phyloP scores from a whole-genome alignment of 2,888 invertebrate species.

The Lysandra coridon region DNA sequence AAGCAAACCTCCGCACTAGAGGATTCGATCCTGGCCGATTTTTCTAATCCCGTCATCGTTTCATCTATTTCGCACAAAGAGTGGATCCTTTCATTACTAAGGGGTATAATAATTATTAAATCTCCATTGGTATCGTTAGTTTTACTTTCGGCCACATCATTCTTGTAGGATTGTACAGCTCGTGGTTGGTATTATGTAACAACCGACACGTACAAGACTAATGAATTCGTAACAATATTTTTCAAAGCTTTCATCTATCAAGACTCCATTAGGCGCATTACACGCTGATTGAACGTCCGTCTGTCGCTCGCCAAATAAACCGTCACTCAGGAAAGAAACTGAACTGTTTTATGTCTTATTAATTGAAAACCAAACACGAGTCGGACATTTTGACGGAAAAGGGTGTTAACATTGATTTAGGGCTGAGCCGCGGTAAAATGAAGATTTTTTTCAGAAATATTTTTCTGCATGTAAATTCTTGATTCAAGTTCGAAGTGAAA shows the following conservation, averaged over 20 bases:
- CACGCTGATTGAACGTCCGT: constrained; percentile 38
- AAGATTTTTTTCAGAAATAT: background rate
- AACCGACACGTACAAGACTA: background rate
- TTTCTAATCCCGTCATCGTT: too few species aligned
- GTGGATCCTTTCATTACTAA: too few species aligned
- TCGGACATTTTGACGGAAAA: constrained; percentile 9
- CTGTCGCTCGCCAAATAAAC: constrained; percentile 36
- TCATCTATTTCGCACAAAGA: too few species aligned
- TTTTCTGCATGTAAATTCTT: background rate
- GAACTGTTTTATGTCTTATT: constrained; percentile 26
- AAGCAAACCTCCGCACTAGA: too few species aligned
- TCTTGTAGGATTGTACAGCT: background rate
- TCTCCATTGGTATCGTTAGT: too few species aligned
- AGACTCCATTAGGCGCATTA: constrained; percentile 40
- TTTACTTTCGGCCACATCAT: background rate
- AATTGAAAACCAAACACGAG: constrained; percentile 27
- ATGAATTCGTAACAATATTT: constrained; percentile 32
- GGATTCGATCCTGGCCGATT: too few species aligned
- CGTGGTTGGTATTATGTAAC: background rate
- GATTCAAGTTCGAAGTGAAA: too few species aligned
- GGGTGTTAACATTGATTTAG: constrained; percentile 5
- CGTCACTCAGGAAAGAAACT: constrained; percentile 33
- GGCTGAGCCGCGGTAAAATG: background rate
- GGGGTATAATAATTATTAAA: too few species aligned
- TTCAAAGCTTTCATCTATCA: constrained; percentile 38